Percentiles rank a stretch among this genome's conserved stretches.
Evolutionary conservation across 2,797 vertebrate genomes (phyloP).

Genomic region (Brachyrhaphis roseni): DNA sequence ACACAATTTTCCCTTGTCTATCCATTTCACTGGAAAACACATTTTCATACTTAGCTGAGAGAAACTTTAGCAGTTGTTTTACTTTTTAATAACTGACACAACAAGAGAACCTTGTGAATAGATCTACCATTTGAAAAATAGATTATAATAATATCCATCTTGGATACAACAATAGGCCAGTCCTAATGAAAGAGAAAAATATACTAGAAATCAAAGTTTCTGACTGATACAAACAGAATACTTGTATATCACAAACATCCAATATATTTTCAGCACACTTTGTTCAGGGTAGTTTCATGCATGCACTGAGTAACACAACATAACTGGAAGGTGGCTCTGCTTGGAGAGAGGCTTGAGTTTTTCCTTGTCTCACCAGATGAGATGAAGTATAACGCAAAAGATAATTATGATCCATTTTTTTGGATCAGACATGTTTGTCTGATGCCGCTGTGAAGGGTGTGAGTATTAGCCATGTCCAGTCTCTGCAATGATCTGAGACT

Average conservation of each 20-base stretch:
- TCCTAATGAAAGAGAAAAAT: constrained; percentile 66
- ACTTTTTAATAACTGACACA: constrained; percentile 69
- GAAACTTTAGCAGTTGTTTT: constrained; percentile 80
- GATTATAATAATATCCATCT: constrained; percentile 70
- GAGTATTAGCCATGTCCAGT: constrained; percentile 27
- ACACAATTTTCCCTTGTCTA: constrained; percentile 18
- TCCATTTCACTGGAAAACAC: constrained; percentile 76
- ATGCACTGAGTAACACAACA: constrained; percentile 84
- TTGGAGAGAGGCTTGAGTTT: constrained; percentile 55
- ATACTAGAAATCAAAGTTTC: constrained; percentile 64
- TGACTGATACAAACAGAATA: constrained; percentile 74
- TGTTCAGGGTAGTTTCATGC: constrained; percentile 84
- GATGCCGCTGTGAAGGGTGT: constrained; percentile 7
- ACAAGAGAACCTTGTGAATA: constrained; percentile 64
- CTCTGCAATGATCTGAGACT: constrained; percentile 47
- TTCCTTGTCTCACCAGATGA: constrained; percentile 48
- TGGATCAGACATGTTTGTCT: constrained; percentile 35
- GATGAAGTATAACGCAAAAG: constrained; percentile 36
- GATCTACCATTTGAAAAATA: constrained; percentile 75
- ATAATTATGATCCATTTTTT: constrained; percentile 32
- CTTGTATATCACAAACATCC: constrained; percentile 81
- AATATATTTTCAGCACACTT: constrained; percentile 83
- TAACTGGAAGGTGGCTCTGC: constrained; percentile 78
- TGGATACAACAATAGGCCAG: constrained; percentile 72
- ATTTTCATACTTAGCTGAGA: constrained; percentile 72